Evolutionary conservation across 2,113 vertebrate species (phyloP).

Genomic region (Stegostoma tigrinum): DNA sequence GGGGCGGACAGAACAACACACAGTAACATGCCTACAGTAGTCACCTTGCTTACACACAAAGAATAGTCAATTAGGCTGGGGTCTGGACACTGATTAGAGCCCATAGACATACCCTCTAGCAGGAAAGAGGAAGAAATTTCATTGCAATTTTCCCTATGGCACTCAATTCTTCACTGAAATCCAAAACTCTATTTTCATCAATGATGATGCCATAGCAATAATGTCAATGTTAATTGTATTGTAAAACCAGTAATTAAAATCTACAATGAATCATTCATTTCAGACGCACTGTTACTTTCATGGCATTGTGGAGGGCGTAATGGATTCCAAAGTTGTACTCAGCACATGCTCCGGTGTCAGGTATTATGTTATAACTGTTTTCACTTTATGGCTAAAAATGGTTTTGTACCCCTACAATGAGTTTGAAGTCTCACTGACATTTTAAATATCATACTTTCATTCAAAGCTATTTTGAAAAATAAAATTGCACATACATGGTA

Average conservation of each 20-base stretch:
- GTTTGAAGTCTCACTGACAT: background rate
- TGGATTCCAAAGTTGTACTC: conserved; percentile 48
- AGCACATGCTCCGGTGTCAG: conserved; percentile 56
- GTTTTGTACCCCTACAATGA: background rate
- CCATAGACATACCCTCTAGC: background rate
- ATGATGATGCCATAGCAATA: background rate
- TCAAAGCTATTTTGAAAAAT: background rate
- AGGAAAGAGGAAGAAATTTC: background rate
- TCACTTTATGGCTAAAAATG: background rate
- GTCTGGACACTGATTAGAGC: background rate
- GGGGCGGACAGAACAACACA: background rate
- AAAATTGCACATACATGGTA: no score
- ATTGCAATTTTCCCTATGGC: background rate
- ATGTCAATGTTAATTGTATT: background rate
- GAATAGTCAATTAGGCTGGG: background rate
- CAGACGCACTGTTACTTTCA: conserved; percentile 56
- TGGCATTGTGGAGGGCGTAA: conserved; percentile 50
- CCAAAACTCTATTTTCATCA: background rate
- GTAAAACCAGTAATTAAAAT: background rate
- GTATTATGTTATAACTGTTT: conserved; percentile 42
- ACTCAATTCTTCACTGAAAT: background rate
- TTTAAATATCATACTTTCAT: background rate
- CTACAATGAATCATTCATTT: conserved; percentile 39
- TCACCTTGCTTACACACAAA: background rate
- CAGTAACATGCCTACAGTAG: background rate